Base-by-base conservation (phyloP, 35 echinoderm and acorn worm species). In the Eucidaris tribuloides region DNA sequence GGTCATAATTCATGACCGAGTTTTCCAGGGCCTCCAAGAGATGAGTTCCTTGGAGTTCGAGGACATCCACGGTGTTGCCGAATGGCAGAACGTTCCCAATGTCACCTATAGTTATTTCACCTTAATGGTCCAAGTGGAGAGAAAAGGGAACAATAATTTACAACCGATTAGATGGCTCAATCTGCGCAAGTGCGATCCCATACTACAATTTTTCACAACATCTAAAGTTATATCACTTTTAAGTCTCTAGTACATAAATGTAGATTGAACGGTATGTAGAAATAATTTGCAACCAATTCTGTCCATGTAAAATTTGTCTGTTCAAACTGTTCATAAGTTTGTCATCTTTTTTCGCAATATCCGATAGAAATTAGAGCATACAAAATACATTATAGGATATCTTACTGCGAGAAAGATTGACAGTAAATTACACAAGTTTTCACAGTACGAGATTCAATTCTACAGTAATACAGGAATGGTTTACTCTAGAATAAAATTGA, bases 61-160 rank as follows among this genome's bases (percentile, higher is more conserved):
- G 7, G 18, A 89, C 80, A 57, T 97, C 89, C 20, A 92, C 72
- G 2, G 89, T 97, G 81, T 88, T 97, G 4, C 90, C 89, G 30
- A 92, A 97, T 46, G 94, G 94, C 2, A 92, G 50, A 32, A 97
- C 94, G n/a, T 81, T 65, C 13, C 45, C 48, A 14, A 97, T 62
- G 66, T 92, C 94, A 14, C 89, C 94, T 3, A 88, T 79, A 4
- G 85, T 88, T 1, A 97, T 63, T 28, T 85, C 71, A 31, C 94
- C 94, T 97, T 34, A n/a, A n/a, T n/a, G 28, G 61, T 2, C 33
- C 37, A 33, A 58, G 38, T 34, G 3, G 30, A 81, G 1, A 1
- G 31, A 32, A 59, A 57, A 34, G 2, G 1, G 33, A 74, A 17
- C 23, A 22, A 14, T 55, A 55, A 72, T 31, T 72, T n/a, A 3